phyloP scores from a whole-genome alignment of 2,888 invertebrate species.

The Kuschelorhynchus macadamiae region DNA sequence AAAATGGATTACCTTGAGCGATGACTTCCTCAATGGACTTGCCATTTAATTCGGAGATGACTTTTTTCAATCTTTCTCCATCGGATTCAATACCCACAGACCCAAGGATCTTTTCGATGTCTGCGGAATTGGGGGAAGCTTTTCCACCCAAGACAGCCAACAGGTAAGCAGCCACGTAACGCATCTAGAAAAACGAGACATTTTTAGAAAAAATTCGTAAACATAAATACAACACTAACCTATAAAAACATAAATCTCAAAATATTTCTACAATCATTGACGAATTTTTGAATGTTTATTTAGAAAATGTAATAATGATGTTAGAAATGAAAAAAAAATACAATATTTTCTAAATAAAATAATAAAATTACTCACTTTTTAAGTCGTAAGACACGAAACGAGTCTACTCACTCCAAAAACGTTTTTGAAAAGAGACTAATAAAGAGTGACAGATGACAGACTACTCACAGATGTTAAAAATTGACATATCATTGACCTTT shows the following conservation, averaged over 20 bases:
- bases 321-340: neutral
- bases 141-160: slow-evolving; percentile 95
- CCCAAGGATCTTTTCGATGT: slow-evolving; percentile 95
- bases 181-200: slow-evolving; percentile 80
- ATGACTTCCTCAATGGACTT: slow-evolving; percentile 94
- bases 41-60: slow-evolving; percentile 89
- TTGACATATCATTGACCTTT: no score
- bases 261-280: slow-evolving; percentile 51
- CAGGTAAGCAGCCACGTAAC: slow-evolving; percentile 99
- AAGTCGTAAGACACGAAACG: slow-evolving; percentile 91
- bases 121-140: slow-evolving; percentile 82
- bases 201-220: slow-evolving; percentile 21
- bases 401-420: slow-evolving; percentile 64
- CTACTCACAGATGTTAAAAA: neutral
- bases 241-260: slow-evolving; percentile 44
- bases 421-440: slow-evolving; percentile 13
- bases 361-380: slow-evolving; percentile 71
- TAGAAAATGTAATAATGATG: neutral
- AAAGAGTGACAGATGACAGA: neutral
- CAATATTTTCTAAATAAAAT: slow-evolving; percentile 40
- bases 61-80: slow-evolving; percentile 86
- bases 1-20: slow-evolving; percentile 85
- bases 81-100: slow-evolving; percentile 97
- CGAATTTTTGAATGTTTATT: neutral
- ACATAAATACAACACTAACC: slow-evolving; percentile 34